A percentile compares a stretch with the other conserved stretches of the same genome.
These are phyloP conservation scores for Pachypsylla venusta DNA, from an alignment of 1,140 invertebrate genomes.

Conservation along the genomic window DNA sequence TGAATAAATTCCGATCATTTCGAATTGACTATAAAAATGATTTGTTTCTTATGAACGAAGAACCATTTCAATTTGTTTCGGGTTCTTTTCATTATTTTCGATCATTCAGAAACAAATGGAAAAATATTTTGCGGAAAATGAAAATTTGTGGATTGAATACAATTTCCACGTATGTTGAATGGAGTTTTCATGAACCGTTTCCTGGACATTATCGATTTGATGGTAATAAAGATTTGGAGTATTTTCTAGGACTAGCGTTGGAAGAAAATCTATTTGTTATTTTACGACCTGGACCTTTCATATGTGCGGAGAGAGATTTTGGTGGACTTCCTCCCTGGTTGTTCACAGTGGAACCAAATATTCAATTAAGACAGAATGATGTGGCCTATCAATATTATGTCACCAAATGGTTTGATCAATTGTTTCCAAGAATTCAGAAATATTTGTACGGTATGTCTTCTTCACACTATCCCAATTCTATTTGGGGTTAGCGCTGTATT, in stretches of 20 bases:
- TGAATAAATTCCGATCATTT: no score
- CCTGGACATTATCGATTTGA: conserved; percentile 51
- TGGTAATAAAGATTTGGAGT: conserved; percentile 56
- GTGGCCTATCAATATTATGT: conserved; percentile 43
- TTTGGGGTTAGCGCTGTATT: no score
- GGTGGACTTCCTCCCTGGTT: conserved; percentile 77
- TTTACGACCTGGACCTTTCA: conserved; percentile 80
- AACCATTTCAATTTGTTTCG: conserved; percentile 66
- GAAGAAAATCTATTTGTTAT: conserved; percentile 70
- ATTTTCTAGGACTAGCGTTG: conserved; percentile 64
- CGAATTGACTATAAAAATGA: no score
- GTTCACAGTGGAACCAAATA: conserved; percentile 46
- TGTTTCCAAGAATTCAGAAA: conserved; percentile 41
- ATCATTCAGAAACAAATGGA: conserved; percentile 65
- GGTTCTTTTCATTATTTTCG: conserved; percentile 89
- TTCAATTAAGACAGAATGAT: conserved; percentile 50
- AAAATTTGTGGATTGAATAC: conserved; percentile 78
- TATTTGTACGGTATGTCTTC: conserved; percentile 43
- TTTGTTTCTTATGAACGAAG: conserved; percentile 66
- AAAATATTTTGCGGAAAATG: conserved; percentile 64
- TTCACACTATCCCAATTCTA: no score
- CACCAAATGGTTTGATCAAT: conserved; percentile 40
- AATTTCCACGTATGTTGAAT: conserved; percentile 85
- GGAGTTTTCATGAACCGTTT: conserved; percentile 78
- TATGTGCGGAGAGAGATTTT: conserved; percentile 73